A percentile compares a stretch with the other conserved stretches of the same genome.
Evolutionary conservation across 2,888 invertebrate species (phyloP).

Genomic region (Lepidochrysops patricia): DNA sequence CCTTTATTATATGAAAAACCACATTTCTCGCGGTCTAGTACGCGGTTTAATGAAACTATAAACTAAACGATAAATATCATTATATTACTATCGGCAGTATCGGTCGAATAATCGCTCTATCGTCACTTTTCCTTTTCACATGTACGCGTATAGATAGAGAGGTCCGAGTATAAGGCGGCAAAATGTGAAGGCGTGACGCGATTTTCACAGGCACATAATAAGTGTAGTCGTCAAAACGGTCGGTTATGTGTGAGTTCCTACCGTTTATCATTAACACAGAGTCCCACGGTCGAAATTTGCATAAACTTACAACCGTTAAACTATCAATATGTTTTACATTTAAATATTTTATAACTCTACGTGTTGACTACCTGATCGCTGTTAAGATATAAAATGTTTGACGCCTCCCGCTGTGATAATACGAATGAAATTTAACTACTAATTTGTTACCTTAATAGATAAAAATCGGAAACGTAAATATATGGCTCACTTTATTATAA

Average conservation of each 20-base stretch:
- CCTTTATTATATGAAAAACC: conserved; percentile 24
- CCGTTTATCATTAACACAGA: background rate
- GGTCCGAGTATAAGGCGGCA: conserved; percentile 14
- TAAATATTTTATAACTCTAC: background rate
- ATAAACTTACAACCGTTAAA: conserved; percentile 10
- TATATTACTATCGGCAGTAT: conserved; percentile 21
- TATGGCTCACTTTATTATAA: background rate
- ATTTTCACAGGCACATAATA: conserved; percentile 28
- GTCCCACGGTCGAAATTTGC: conserved; percentile 7
- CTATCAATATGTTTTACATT: conserved; percentile 2
- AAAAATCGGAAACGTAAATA: background rate
- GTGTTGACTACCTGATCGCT: background rate
- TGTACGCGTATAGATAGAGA: conserved; percentile 22
- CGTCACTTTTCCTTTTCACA: conserved; percentile 23
- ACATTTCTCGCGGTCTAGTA: conserved; percentile 27
- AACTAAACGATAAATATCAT: conserved; percentile 30
- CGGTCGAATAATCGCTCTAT: conserved; percentile 29
- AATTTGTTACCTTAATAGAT: background rate
- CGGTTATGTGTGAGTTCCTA: conserved; percentile 12
- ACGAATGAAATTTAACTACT: conserved; percentile 1
- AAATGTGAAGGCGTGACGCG: conserved; percentile 27
- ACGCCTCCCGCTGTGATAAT: background rate
- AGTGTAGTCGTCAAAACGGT: conserved; percentile 21
- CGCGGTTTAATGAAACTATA: conserved; percentile 29
- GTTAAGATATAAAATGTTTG: background rate